Evolutionary conservation across 2,888 invertebrate genomes (phyloP), one percentile per base, ranked within the genome.

Genomic region (Gastrophysa polygoni): DNA sequence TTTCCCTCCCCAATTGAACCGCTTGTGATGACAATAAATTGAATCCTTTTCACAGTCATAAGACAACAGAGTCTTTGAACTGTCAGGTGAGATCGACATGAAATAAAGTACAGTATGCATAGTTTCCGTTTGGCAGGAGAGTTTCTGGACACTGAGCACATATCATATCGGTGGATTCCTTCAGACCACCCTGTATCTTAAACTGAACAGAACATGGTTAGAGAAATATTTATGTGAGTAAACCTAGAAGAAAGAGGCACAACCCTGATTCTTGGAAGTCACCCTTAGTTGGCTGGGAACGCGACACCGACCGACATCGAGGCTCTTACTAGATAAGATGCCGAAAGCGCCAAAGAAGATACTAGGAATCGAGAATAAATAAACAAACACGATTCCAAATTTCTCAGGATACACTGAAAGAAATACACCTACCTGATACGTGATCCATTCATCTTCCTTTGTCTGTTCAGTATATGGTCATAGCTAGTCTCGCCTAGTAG

Each of bases 191-290:
- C 38, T 38, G 38, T 38, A 38, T 1, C n/a, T 11, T 1, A 54
- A 57, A 54, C 55, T 38, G 17, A 58, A 49, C 52, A 43, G 61
- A 58, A 62, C 64, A 46, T 57, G 54, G 52, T 55, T 20, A 47
- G 28, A 64, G 59, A 63, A 57, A 67, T 70, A 71, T 73, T 73
- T 72, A 70, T 71, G 73, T 73, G 67, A 69, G 71, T 68, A 59
- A 61, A 58, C 49, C 59, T 46, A 61, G 61, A 57, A 57, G 58
- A 66, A 57, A 57, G 58, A 66, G 66, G 68, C 66, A 61, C 67
- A 67, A 71, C 73, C 73, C 72, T 68, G 70, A 68, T 73, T 73
- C 74, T 73, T 70, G 71, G 74, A 74, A 74, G 71, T 73, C 69
- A 71, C 74, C 74, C 73, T 70, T 68, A 67, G 64, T 57, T 67